These are phyloP conservation scores for Actinostola sp. DNA, from an alignment of 92 coral and sea anemone genomes.

Conservation along the genomic window DNA sequence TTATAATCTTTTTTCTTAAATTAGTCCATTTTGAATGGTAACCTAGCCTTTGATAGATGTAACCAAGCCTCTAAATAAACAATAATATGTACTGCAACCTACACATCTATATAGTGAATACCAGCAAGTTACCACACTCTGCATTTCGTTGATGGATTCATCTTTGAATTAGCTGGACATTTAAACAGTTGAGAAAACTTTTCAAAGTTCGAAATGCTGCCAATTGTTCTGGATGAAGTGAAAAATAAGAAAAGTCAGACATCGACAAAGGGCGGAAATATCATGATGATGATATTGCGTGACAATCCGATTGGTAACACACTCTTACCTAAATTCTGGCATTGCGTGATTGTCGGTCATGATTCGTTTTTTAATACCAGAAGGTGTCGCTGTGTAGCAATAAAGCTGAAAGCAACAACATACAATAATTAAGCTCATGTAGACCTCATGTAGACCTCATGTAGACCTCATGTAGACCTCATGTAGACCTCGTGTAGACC, in stretches of 20 bases:
- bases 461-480: too few relatives aligned
- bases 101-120: too few relatives aligned
- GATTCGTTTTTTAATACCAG: conserved; percentile 26
- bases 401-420: conserved; percentile 15
- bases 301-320: too few relatives aligned
- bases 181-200: conserved; percentile 59
- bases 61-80: too few relatives aligned
- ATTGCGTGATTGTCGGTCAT: conserved; percentile 53
- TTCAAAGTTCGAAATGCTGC: conserved; percentile 58
- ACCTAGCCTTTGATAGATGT: too few relatives aligned
- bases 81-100: too few relatives aligned
- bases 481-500: too few relatives aligned
- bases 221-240: conserved; percentile 58
- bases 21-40: too few relatives aligned
- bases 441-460: too few relatives aligned
- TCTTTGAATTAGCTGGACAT: conserved; percentile 55
- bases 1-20: too few relatives aligned
- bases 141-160: conserved; percentile 77
- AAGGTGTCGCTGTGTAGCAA: conserved; percentile 33
- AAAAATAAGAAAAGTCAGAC: background rate
- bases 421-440: background rate
- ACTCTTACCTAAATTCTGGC: conserved; percentile 55
- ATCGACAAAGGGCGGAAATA: background rate
- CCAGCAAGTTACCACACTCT: conserved; percentile 72
- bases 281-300: background rate